These are phyloP conservation scores for Drosophila nikananu DNA, from an alignment of 1,140 invertebrate species.

Conservation along the genomic window DNA sequence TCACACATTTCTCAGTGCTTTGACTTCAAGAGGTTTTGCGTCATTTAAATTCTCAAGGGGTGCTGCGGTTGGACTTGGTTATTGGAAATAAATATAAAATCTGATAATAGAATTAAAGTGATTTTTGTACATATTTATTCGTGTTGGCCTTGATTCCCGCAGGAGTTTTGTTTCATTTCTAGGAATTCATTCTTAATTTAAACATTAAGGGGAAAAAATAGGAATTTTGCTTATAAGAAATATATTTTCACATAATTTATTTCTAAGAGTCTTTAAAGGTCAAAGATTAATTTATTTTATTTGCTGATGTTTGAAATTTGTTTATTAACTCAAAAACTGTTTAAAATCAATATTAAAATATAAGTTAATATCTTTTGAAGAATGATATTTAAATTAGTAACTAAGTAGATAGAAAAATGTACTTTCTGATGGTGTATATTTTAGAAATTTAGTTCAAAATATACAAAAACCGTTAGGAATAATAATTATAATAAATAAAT, in stretches of 20 bases:
- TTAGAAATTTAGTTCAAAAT: neutral
- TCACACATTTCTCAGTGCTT: slow-evolving; percentile 1
- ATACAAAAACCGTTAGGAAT: too few species aligned
- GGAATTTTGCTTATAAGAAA: neutral
- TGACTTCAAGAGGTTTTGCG: slow-evolving; percentile 28
- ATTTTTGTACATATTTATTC: neutral
- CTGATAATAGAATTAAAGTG: neutral
- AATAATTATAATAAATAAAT: too few species aligned
- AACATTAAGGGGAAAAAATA: neutral
- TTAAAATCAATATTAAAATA: too few species aligned
- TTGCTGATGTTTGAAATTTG: neutral
- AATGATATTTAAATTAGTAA: neutral
- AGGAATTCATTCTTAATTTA: neutral
- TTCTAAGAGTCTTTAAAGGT: neutral
- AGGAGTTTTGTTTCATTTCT: neutral
- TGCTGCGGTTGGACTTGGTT: neutral
- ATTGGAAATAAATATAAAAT: slow-evolving; percentile 1
- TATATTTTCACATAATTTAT: neutral
- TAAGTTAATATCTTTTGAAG: neutral
- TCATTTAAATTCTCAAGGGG: slow-evolving; percentile 25
- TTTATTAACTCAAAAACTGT: neutral
- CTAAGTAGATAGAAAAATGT: neutral
- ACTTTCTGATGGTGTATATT: neutral
- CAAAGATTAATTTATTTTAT: neutral
- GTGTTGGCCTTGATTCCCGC: neutral